Evolutionary conservation across 2,113 vertebrate genomes (phyloP), one percentile per base, ranked within the genome.

Genomic region (Sisor rabdophorus): DNA sequence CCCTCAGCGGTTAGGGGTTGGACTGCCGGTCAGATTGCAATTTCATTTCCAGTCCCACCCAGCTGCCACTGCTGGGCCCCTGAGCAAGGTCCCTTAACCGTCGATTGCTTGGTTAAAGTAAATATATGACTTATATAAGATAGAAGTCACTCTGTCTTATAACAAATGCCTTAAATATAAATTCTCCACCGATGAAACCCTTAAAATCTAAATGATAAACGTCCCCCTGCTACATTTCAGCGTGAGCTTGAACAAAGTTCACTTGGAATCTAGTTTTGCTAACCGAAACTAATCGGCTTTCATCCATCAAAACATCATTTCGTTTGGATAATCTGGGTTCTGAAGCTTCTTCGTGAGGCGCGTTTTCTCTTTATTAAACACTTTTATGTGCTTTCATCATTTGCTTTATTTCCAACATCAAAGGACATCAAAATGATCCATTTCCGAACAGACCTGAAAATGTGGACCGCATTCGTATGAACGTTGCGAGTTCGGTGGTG

Each of bases 331-430:
- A 68, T 50, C 36, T 65, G 36, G 48, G 65, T 48, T 68, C 28
- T 68, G 65, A 68, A 68, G 40, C 22, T 11, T 8, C 3, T 9
- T 2, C 19, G 44, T 11, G 22, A 68, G 44, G 16, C 16, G 3
- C 47, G 4, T 50, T 68, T 50, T 50, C 44, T 68, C 65, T 50
- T 68, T 68, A 68, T 68, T 50, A 26, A 68, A 68, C 44, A 48
- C 63, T 47, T 64, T 63, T 65, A n/a, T 67, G 63, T 47, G 44
- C 44, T 68, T 68, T 68, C 65, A 68, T 68, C 44, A 68, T 50
- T 50, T 68, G 64, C 44, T 68, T 68, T 44, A 44, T 44, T 68
- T 68, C 22, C 9, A 8, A 67, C 64, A 50, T 68, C 22, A 68
- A 68, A 68, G 44, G 13, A 19, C 44, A 50, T 26, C 10, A 19